A percentile compares a stretch with the other conserved stretches of the same genome.
phyloP scores from a whole-genome alignment of 1,140 invertebrate species.

The Bombus vancouverensis region DNA sequence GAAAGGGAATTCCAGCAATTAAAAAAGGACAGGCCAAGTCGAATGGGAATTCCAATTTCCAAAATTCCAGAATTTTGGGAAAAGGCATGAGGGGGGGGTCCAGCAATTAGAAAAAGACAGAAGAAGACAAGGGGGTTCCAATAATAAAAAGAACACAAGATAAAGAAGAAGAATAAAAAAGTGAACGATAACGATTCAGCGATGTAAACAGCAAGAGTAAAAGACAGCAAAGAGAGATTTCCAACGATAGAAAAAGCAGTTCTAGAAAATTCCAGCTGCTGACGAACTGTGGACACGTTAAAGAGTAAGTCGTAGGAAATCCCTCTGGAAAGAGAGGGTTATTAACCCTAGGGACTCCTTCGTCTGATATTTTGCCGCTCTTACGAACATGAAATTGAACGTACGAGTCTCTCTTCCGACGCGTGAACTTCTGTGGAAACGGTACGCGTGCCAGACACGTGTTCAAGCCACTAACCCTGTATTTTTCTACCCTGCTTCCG shows the following conservation, averaged over 20 bases:
- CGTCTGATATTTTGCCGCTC: constrained; percentile 56
- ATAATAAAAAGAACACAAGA: too few relatives aligned
- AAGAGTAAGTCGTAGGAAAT: constrained; percentile 23
- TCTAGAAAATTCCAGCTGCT: background rate
- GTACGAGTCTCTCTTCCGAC: constrained; percentile 4
- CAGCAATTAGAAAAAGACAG: too few relatives aligned
- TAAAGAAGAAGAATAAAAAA: too few relatives aligned
- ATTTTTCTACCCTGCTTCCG: constrained; percentile 31
- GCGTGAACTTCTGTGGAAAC: background rate
- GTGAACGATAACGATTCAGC: too few relatives aligned
- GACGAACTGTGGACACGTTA: constrained; percentile 50
- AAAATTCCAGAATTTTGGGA: too few relatives aligned
- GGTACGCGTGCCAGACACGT: constrained; percentile 61
- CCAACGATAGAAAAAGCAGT: background rate
- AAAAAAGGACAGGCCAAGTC: too few relatives aligned
- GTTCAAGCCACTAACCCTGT: constrained; percentile 33
- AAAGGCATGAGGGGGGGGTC: rapidly evolving
- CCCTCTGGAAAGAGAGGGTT: constrained; percentile 41
- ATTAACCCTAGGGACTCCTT: constrained; percentile 52
- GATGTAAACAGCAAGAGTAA: background rate
- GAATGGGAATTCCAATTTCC: too few relatives aligned
- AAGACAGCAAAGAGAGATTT: background rate
- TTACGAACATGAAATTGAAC: constrained; percentile 61
- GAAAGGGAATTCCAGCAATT: too few relatives aligned
- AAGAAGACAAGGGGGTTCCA: too few relatives aligned